phyloP scores from a whole-genome alignment of 2,113 vertebrate species.

The Papio anubis region DNA sequence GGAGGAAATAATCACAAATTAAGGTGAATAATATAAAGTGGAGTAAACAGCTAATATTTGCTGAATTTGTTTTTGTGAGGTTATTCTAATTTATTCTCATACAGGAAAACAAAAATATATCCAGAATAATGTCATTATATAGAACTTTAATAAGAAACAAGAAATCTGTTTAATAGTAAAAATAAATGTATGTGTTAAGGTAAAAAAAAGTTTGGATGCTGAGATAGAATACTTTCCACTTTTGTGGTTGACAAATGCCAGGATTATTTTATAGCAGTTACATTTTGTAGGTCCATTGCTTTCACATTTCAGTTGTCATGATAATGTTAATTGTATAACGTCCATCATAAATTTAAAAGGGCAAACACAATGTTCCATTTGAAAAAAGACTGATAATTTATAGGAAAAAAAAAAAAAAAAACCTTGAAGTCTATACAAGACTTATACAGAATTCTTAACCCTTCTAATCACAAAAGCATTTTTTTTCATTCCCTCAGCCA shows the following conservation, averaged over 20 bases:
- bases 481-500: background rate
- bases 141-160: constrained; percentile 27
- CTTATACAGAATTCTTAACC: background rate
- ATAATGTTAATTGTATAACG: constrained; percentile 53
- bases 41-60: constrained; percentile 30
- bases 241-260: constrained; percentile 29
- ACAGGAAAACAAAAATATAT: background rate
- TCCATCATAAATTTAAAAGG: constrained; percentile 61
- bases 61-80: constrained; percentile 23
- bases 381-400: constrained; percentile 59
- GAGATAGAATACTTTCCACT: background rate
- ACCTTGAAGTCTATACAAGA: background rate
- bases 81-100: constrained; percentile 31
- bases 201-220: background rate
- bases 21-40: constrained; percentile 41
- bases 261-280: constrained; percentile 54
- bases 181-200: background rate
- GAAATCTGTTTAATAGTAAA: background rate
- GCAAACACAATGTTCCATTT: constrained; percentile 53
- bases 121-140: constrained; percentile 37
- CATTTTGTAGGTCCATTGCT: constrained; percentile 18
- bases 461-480: background rate
- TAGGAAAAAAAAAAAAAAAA: background rate
- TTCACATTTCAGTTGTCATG: constrained; percentile 51
- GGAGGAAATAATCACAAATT: constrained; percentile 54